A percentile compares a stretch with the other conserved stretches of the same genome.
Evolutionary conservation across 2,888 invertebrate species (phyloP).

Genomic region (Acronicta alni): DNA sequence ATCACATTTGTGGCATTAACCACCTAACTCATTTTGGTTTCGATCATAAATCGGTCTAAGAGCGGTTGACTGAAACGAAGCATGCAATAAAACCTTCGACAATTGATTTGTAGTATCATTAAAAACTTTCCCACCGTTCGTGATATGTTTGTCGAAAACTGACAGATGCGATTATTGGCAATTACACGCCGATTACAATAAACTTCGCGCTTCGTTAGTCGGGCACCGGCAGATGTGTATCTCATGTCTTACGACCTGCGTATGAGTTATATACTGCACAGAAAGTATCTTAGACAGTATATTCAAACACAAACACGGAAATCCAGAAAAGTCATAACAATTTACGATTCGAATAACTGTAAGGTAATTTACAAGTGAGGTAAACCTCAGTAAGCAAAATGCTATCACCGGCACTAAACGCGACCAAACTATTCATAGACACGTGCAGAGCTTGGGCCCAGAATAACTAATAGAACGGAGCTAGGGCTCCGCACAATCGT

Average conservation of each 20-base stretch:
- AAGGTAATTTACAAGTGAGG: slow-evolving; percentile 16
- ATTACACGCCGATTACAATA: slow-evolving; percentile 50
- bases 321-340: slow-evolving; percentile 34
- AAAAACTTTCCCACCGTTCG: slow-evolving; percentile 7
- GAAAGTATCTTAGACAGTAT: background rate
- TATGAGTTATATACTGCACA: slow-evolving; percentile 3
- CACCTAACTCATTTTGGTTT: background rate
- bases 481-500: slow-evolving; percentile 22
- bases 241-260: slow-evolving; percentile 2
- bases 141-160: slow-evolving; percentile 25
- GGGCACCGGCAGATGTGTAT: slow-evolving; percentile 13
- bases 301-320: slow-evolving; percentile 12
- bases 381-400: slow-evolving; percentile 13
- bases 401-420: slow-evolving; percentile 29
- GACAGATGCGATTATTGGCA: slow-evolving; percentile 31
- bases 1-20: background rate
- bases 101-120: slow-evolving; percentile 6
- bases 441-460: slow-evolving; percentile 15
- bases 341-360: slow-evolving; percentile 34
- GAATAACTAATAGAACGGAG: too few species aligned
- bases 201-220: slow-evolving; percentile 47
- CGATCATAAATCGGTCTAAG: background rate
- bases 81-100: background rate
- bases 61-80: background rate
- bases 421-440: slow-evolving; percentile 31